These are phyloP conservation scores for Camponotus vicinus DNA, from an alignment of 1,140 invertebrate genomes.

Conservation along the genomic window DNA sequence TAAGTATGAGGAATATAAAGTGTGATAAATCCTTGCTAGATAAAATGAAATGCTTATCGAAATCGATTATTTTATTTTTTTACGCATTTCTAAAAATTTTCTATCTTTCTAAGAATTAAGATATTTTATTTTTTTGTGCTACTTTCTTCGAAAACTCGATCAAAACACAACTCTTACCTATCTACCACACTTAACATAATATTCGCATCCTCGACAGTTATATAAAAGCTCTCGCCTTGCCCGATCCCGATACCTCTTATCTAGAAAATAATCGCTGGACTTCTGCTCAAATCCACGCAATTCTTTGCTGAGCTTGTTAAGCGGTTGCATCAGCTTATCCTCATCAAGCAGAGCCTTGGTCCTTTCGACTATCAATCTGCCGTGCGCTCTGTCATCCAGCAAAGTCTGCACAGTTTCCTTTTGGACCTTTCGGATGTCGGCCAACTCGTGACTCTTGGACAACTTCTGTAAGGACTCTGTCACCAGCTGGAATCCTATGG, in stretches of 20 bases:
- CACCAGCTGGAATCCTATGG: conserved; percentile 90
- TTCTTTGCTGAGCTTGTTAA: conserved; percentile 87
- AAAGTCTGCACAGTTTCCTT: conserved; percentile 77
- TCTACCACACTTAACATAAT: conserved; percentile 49
- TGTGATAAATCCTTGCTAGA: not conserved
- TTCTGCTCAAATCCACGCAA: conserved; percentile 89
- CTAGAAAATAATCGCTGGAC: conserved; percentile 87
- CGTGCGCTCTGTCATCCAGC: conserved; percentile 81
- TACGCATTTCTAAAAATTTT: not conserved
- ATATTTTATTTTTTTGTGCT: not conserved
- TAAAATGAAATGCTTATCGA: not conserved
- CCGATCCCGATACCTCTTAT: conserved; percentile 88
- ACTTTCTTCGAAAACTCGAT: not conserved
- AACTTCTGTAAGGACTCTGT: conserved; percentile 85
- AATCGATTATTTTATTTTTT: conserved; percentile 31
- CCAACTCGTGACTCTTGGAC: conserved; percentile 80
- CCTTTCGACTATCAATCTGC: conserved; percentile 84
- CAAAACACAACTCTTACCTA: conserved; percentile 20
- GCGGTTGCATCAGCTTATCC: conserved; percentile 86
- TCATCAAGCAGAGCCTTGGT: conserved; percentile 83
- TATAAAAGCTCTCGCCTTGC: conserved; percentile 63
- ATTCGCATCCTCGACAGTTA: conserved; percentile 68
- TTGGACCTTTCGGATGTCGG: conserved; percentile 82
- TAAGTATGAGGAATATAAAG: conserved; percentile 3
- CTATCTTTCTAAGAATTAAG: not conserved